These are phyloP conservation scores for Brachyistius frenatus DNA, from an alignment of 2,113 vertebrate genomes.

Conservation along the genomic window DNA sequence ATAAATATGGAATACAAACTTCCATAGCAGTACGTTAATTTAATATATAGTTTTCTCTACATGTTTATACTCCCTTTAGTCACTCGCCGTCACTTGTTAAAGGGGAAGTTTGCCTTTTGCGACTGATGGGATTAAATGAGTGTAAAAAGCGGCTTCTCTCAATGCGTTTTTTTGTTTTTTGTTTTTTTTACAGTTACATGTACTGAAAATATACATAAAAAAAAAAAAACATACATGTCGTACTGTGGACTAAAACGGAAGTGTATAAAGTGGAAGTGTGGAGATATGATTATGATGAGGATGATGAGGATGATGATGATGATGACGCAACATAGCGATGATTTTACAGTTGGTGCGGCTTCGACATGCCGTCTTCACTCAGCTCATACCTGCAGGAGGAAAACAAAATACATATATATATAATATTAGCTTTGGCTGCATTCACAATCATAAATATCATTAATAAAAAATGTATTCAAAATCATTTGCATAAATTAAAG, in stretches of 20 bases:
- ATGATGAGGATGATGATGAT: not conserved
- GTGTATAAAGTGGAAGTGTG: slow-evolving; percentile 36
- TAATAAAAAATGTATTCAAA: too few species aligned
- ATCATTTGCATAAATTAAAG: too few species aligned
- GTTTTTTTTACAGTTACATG: slow-evolving; percentile 10
- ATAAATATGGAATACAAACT: slow-evolving; percentile 45
- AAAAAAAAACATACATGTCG: slow-evolving; percentile 45
- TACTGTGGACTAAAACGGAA: slow-evolving; percentile 29
- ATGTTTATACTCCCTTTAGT: slow-evolving; percentile 52
- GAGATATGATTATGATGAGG: not conserved
- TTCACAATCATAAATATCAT: too few species aligned
- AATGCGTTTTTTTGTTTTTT: slow-evolving; percentile 1
- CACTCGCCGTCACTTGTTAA: slow-evolving; percentile 60
- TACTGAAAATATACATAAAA: slow-evolving; percentile 21
- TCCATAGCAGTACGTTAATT: slow-evolving; percentile 18
- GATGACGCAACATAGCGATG: not conserved
- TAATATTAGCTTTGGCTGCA: too few species aligned
- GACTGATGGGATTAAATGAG: slow-evolving; percentile 75
- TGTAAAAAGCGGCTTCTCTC: slow-evolving; percentile 54
- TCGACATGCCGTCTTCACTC: slow-evolving; percentile 88
- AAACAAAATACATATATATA: not conserved
- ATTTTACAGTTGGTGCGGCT: slow-evolving; percentile 79
- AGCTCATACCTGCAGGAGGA: slow-evolving; percentile 90
- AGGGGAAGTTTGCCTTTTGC: slow-evolving; percentile 71
- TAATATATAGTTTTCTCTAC: slow-evolving; percentile 29